These are phyloP conservation scores for Dryas iulia DNA, from an alignment of 1,140 invertebrate genomes.

Conservation along the genomic window DNA sequence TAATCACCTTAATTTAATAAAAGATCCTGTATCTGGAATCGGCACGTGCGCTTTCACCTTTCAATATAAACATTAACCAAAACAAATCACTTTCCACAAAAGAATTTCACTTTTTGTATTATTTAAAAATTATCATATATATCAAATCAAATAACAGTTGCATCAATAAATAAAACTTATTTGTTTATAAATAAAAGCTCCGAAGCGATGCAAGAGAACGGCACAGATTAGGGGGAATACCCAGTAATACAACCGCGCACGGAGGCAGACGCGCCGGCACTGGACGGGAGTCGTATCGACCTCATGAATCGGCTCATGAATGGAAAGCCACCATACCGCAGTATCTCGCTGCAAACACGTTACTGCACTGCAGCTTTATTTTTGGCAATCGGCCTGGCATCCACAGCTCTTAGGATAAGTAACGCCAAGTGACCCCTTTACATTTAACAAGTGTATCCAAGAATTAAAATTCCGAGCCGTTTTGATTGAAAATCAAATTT, in stretches of 20 bases:
- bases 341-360: slow-evolving; percentile 62
- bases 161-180: slow-evolving; percentile 23
- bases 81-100: slow-evolving; percentile 26
- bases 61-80: slow-evolving; percentile 22
- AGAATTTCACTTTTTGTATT: neutral
- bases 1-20: neutral
- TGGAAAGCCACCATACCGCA: slow-evolving; percentile 56
- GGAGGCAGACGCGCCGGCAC: slow-evolving; percentile 57
- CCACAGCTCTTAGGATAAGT: slow-evolving; percentile 35
- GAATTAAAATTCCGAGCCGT: slow-evolving; percentile 1
- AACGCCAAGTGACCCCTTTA: slow-evolving; percentile 46
- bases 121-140: neutral
- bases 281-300: slow-evolving; percentile 56
- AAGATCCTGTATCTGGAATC: slow-evolving; percentile 23
- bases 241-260: slow-evolving; percentile 43
- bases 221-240: slow-evolving; percentile 13
- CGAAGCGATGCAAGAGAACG: slow-evolving; percentile 35
- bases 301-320: slow-evolving; percentile 51
- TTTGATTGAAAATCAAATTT: slow-evolving; percentile 30
- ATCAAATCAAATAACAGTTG: neutral
- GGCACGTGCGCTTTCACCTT: slow-evolving; percentile 33
- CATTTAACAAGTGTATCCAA: slow-evolving; percentile 5
- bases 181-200: slow-evolving; percentile 67
- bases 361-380: slow-evolving; percentile 77
- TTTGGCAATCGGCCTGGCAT: slow-evolving; percentile 65